Evolutionary conservation across 2,888 invertebrate species (phyloP), one percentile per base, ranked within the genome.

Genomic region (Mimachlamys varia): DNA sequence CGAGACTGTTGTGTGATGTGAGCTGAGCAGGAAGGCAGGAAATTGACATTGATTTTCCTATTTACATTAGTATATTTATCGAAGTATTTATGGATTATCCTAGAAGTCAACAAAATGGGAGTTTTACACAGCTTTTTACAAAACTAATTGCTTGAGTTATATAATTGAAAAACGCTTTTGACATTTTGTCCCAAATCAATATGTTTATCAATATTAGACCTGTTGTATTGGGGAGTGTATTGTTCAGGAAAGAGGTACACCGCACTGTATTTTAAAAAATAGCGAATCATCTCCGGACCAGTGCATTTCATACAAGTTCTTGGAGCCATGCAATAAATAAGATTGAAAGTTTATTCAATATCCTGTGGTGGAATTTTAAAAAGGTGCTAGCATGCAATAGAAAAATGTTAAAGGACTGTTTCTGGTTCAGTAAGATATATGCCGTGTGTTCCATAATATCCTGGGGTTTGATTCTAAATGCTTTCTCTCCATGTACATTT

Each of bases 61-160:
- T 76, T 76, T 76, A 76, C 76, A 33, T 76, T 76, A 33, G 76
- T 76, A 76, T 58, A 58, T 58, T 58, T 58, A 58, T 76, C 7
- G 33, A 22, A 33, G 33, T 76, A 76, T 33, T n/a, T 76, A 76
- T 76, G 76, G 76, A 76, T 76, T 76, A 33, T 13, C 7, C 76
- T 76, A 15, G 27, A 13, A 76, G 76, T 76, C 76, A 76, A 76
- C 76, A 76, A 76, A 76, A 33, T 33, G 27, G 7, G 27, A 27
- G 62, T 76, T 76, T 27, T 27, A 76, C 27, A 76, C 76, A 76
- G 33, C 76, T 76, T 58, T 76, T 76, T 27, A 76, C 27, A 27
- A 76, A 27, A 76, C 76, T 76, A 76, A 76, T 10, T 76, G 76
- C 76, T 76, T 33, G 76, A 76, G 76, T 76, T 76, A 76, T 76